phyloP scores from a whole-genome alignment of 2,113 vertebrate genomes.

The Alaudala cheleensis region DNA sequence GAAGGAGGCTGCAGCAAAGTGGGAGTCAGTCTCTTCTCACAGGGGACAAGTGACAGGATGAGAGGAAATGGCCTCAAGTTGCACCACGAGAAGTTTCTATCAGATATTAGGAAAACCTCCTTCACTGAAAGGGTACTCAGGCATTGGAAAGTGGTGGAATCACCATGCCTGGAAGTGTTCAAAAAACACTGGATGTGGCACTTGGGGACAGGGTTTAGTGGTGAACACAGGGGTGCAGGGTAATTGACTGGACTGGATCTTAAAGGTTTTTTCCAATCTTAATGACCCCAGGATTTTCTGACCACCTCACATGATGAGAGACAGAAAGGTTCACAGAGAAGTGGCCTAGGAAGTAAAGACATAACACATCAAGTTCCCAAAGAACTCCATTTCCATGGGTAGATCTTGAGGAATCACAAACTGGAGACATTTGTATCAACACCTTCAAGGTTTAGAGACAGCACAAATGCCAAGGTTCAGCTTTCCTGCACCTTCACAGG shows the following conservation, averaged over 20 bases:
- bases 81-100: not conserved
- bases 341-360: not conserved
- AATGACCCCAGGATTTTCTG: fast-evolving
- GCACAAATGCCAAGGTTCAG: fast-evolving
- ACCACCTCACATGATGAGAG: not conserved
- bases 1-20: not conserved
- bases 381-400: not conserved
- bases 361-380: not conserved
- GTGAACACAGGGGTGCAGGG: not conserved
- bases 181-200: not conserved
- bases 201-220: not conserved
- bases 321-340: not conserved
- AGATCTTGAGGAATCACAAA: not conserved
- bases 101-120: not conserved
- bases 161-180: not conserved
- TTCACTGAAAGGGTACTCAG: not conserved
- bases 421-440: not conserved
- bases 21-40: not conserved
- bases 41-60: not conserved
- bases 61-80: not conserved
- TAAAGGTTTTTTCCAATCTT: not conserved
- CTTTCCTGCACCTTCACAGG: not conserved
- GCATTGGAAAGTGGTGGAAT: not conserved
- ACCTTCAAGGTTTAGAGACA: not conserved
- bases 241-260: not conserved